These are phyloP conservation scores for Corythornis vintsioides DNA, from an alignment of 2,113 vertebrate species.

Conservation along the genomic window DNA sequence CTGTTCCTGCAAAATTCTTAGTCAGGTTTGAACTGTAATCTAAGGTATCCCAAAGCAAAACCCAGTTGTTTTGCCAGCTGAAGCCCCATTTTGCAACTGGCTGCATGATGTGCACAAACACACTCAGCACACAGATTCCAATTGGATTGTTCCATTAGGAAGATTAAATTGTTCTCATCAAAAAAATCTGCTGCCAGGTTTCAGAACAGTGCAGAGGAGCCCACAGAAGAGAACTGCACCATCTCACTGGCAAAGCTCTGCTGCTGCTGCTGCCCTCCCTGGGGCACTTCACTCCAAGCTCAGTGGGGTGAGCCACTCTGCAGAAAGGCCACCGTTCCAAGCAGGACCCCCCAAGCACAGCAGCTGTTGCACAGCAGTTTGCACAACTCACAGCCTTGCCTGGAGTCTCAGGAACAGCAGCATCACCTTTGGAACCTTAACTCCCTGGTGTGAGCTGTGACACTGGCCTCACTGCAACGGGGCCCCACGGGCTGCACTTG, in stretches of 20 bases:
- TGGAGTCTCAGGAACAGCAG: neutral
- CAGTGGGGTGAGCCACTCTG: too few relatives aligned
- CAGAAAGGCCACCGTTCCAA: too few relatives aligned
- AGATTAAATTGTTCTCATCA: neutral
- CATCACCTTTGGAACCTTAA: neutral
- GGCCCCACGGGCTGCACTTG: neutral
- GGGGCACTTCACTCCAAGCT: too few relatives aligned
- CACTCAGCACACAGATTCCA: neutral
- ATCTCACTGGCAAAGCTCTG: neutral
- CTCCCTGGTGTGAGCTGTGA: neutral
- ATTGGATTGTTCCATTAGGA: neutral
- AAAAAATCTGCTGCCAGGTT: neutral
- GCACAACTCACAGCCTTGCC: neutral
- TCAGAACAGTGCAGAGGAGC: neutral
- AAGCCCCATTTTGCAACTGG: neutral
- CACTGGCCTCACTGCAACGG: neutral
- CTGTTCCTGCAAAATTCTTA: neutral
- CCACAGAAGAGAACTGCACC: neutral
- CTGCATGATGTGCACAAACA: neutral
- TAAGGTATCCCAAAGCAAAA: neutral
- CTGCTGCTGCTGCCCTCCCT: neutral
- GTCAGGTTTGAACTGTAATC: neutral
- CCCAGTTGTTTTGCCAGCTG: neutral
- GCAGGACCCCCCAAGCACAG: too few relatives aligned
- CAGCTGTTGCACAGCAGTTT: neutral